Base-by-base conservation (phyloP, 1,140 invertebrate species). In the Pteromalus puparum region DNA sequence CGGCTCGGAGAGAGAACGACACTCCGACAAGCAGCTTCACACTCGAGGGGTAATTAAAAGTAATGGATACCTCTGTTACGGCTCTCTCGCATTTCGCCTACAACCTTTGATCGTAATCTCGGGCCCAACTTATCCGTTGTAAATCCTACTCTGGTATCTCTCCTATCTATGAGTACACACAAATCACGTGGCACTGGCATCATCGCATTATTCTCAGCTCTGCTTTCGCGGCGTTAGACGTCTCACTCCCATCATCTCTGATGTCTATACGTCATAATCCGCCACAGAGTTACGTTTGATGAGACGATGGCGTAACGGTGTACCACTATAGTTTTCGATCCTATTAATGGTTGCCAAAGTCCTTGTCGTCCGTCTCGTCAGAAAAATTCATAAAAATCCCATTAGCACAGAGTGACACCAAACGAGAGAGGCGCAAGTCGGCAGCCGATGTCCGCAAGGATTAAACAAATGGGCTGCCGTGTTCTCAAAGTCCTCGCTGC, bases 391-490 rank as follows among this genome's bases (percentile, higher is more conserved):
- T 46, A 65, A 72, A 53, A 79, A 24, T 24, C 34, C 68, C 78
- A 70, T 80, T 80, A 70, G 77, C 65, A 12, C n/a, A 6, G 9
- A 70, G 10, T 46, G 61, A 28, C 28, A 53, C 34, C 9, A 38
- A 34, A 34, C 5, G 38, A 1, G 10, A 10, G 42, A 24, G 46
- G 15, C 53, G 78, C 13, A 34, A 81, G 28, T 10, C 73, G 38
- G 73, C 42, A 82, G 81, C 38, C 68, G 21, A 26, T 70, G 15
- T 12, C 21, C 18, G 61, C 24, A 5, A 26, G 34, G 81, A 82
- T 76, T 82, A 82, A 70, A 83, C 74, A 70, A 83, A 83, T 72
- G 82, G 42, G 53, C 82, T 53, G 13, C 53, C 38, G 73, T 53
- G 81, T 70, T 78, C 75, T 28, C 18, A 15, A 83, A 83, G 70